Evolutionary conservation across 1,140 invertebrate species (phyloP), one percentile per base, ranked within the genome.

Genomic region (Acyrthosiphon pisum): DNA sequence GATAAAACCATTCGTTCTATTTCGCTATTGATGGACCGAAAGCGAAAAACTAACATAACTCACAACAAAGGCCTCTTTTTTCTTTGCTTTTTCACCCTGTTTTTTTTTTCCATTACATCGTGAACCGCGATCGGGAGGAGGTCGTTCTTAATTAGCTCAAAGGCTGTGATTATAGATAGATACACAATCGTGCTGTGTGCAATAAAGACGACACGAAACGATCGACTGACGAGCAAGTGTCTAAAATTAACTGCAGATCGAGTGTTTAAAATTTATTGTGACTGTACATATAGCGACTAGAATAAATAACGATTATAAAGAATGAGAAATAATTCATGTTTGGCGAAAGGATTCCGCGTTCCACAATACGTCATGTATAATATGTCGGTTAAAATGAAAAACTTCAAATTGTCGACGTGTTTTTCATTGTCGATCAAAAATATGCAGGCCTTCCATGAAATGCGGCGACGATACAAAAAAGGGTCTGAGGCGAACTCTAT

Each of bases 21-120:
- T 87, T 48, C 18, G 86, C 86, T 48, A 87, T 87, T 87, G 46
- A 48, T 87, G 86, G 18, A 87, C 86, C 30, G n/a, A 87, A 87
- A 87, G 48, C 44, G 84, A 46, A n/a, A n/a, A 46, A 46, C 84
- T 26, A 26, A 84, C 37, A 44, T 44, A 44, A 84, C 35, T 83
- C 76, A 37, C 35, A 8, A 37, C n/a, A 37, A 37, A 83, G 20
- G 76, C 76, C 76, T 83, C 30, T 76, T 30, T 81, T 37, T 22
- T 6, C 68, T 18, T 35, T 30, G 60, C 9, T 30, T 30, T 68
- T 68, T 6, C 48, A 2, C 22, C 3, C 4, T 7, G 50, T 53
- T 22, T 53, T 53, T 53, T 53, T 53, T 18, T 50, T 50, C 18
- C 48, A 50, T 30, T 76, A 4, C n/a, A 18, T n/a, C 60, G 4